Evolutionary conservation across 2,113 vertebrate genomes (phyloP), one percentile per base, ranked within the genome.

Genomic region (Eretmochelys imbricata): DNA sequence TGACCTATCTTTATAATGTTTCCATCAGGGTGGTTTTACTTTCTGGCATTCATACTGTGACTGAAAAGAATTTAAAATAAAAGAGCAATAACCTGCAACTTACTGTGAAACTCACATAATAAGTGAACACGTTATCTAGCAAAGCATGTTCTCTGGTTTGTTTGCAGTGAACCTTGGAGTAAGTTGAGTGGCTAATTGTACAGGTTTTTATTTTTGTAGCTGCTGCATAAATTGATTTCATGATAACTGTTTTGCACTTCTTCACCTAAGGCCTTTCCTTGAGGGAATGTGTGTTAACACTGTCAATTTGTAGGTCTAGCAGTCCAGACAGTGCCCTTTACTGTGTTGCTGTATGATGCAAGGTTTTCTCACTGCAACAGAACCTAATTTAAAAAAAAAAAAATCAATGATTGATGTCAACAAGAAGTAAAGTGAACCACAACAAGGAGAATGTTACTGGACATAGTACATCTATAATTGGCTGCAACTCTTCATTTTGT

Each of bases 281-380:
- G 81, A 92, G 94, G 42, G 92, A 96, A 91, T 87, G 79, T 83
- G 91, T 95, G 46, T 96, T 88, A 80, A 86, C 89, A 94, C 91
- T 48, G 57, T 95, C 94, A 93, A 42, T 96, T 94, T 95, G 97
- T 89, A 94, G 90, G 88, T 84, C 91, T 93, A 79, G 4, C 84
- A 76, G 84, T 96, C 96, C 89, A 94, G 90, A 91, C 89, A 89
- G 82, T 96, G 89, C 95, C 87, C 89, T 98, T 98, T 96, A 69
- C 90, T 96, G 89, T 93, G 29, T 89, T 98, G 96, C 88, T 97
- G 69, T 89, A 59, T 96, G 94, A 95, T 65, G 85, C 65, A 91
- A 80, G 80, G 72, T 86, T 97, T 97, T 97, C 91, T 97, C 95
- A 93, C 96, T 97, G 87, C 93, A 88, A 94, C 82, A 96, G 93